Conservation (phyloP, 2,113 vertebrate genomes). For the Notiomystis cincta region DNA sequence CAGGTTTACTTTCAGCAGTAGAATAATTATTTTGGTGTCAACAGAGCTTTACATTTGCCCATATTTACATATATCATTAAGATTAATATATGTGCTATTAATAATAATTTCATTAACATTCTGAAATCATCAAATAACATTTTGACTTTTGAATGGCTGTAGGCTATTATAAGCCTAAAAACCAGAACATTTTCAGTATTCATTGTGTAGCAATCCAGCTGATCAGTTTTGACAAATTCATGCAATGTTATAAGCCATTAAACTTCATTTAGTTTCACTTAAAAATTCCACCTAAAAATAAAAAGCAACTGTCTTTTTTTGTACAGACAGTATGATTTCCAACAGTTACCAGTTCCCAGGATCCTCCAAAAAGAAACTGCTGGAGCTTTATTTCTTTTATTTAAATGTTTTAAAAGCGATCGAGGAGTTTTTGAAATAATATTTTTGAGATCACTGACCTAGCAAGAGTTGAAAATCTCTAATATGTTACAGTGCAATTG, state of each 20-base stretch:
- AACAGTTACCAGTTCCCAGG: background rate
- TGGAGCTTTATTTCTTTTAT: background rate
- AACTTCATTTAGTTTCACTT: constrained; percentile 57
- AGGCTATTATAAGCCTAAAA: constrained; percentile 64
- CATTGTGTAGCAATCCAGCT: constrained; percentile 50
- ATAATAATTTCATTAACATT: constrained; percentile 71
- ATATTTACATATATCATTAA: constrained; percentile 69
- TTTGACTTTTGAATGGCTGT: constrained; percentile 70
- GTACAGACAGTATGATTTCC: background rate
- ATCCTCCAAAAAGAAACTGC: background rate
- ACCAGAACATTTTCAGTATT: constrained; percentile 58
- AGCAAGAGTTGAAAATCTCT: background rate
- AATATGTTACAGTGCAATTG: background rate
- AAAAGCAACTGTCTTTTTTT: constrained; percentile 17
- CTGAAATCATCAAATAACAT: constrained; percentile 69
- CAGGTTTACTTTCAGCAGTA: constrained; percentile 40
- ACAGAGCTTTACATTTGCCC: constrained; percentile 39
- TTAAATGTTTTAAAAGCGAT: background rate
- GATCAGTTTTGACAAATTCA: constrained; percentile 68
- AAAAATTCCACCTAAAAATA: constrained; percentile 55
- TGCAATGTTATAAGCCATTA: constrained; percentile 62
- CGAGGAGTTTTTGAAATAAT: background rate
- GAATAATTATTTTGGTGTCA: constrained; percentile 45
- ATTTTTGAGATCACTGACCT: background rate
- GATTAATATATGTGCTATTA: constrained; percentile 71